Evolutionary conservation across 2,113 vertebrate species (phyloP), one percentile per base, ranked within the genome.

Genomic region (Papio anubis): DNA sequence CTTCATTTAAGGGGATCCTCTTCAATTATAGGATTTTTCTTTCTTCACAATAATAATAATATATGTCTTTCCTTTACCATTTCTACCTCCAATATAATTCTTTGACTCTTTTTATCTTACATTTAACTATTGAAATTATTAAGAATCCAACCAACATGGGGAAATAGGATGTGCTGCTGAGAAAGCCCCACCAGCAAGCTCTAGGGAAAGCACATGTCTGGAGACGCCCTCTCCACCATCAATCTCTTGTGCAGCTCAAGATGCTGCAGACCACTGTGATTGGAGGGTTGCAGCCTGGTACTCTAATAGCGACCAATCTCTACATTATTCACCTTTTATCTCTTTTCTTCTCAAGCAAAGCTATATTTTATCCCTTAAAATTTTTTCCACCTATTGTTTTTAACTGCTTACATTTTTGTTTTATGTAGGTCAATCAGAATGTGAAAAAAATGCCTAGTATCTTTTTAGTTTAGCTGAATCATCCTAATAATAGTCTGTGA

Each of bases 181-280:
- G 66, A 84, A 85, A 72, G 20, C 23, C 12, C 68, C 30, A 6
- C 18, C 30, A 35, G 70, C 57, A 59, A 35, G 55, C 38, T 76
- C 27, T 6, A 38, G 66, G 27, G 59, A 80, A 50, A 59, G 30
- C 40, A 7, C 4, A 10, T 0, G 50, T 18, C 35, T 45, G 35
- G 30, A 32, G n/a, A 70, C 0, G 8, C 66, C 68, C 3, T 3
- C 35, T 45, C 43, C 35, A 10, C 8, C 16, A 20, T 50, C 55
- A 12, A 0, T 9, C 5, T 55, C 55, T 85, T 83, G 20, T 0
- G 0, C 90, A 38, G 38, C 43, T 57, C 50, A 43, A 27, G 40
- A 75, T 0, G 0, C 32, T 18, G 3, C 0, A 35, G 32, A 7
- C 17, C n/a, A 43, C 45, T 50, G 7, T 4, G n/a, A 40, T 1